Conservation (phyloP, 2,888 invertebrate species). For the Marronus borbonicus region DNA sequence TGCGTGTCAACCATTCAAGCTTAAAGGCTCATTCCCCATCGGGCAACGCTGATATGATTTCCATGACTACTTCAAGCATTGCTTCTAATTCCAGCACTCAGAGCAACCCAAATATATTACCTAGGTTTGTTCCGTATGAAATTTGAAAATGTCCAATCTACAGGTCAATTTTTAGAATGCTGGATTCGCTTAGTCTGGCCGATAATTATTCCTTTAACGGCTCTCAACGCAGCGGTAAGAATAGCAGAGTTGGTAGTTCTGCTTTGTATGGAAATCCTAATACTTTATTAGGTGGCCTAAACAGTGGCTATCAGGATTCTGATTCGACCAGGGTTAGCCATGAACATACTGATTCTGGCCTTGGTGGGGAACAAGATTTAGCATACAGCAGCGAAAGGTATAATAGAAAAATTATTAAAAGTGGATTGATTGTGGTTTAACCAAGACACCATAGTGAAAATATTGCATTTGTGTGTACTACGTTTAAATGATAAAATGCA, state of each 20-base stretch:
- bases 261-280: conserved; percentile 62
- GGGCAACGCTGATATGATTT: conserved; percentile 53
- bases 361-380: conserved; percentile 84
- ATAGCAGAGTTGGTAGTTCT: conserved; percentile 59
- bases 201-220: conserved; percentile 58
- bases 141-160: not conserved
- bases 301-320: conserved; percentile 60
- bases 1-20: conserved; percentile 55
- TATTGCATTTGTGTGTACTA: not conserved
- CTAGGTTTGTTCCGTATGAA: conserved; percentile 55
- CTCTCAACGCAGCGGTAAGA: conserved; percentile 57
- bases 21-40: conserved; percentile 57
- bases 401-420: conserved; percentile 35
- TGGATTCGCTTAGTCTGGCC: conserved; percentile 59
- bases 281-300: conserved; percentile 59
- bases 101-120: conserved; percentile 58
- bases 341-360: conserved; percentile 84
- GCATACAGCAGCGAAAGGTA: conserved; percentile 81
- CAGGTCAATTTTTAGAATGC: conserved; percentile 58
- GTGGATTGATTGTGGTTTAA: conserved; percentile 9
- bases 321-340: conserved; percentile 73
- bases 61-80: conserved; percentile 57
- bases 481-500: too few species aligned
- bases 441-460: conserved; percentile 32
- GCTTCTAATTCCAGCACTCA: conserved; percentile 59